Evolutionary conservation across 2,113 vertebrate species (phyloP), one percentile per base, ranked within the genome.

Genomic region (Pollachius pollachius): DNA sequence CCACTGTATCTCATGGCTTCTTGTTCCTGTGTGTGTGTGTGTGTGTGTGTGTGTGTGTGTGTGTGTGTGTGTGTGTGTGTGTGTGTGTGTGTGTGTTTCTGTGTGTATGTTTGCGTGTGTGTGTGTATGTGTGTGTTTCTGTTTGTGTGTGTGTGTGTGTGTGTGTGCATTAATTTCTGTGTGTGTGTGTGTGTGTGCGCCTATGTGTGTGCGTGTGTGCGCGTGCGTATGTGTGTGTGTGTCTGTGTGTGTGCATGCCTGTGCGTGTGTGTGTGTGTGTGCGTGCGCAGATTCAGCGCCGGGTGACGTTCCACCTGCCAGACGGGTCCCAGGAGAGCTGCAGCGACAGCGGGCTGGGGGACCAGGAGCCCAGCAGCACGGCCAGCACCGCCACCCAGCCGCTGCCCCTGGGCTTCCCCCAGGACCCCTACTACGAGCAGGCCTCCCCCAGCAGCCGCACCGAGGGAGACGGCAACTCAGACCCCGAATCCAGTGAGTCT

Each of bases 401-500:
- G 8, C 91, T 97, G 74, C 94, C 95, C 66, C 91, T 96, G 8
- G 94, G 93, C 88, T 97, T 95, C 87, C 89, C 92, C 52, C 95
- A 94, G 83, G 96, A 97, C 41, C 94, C 97, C 68, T 96, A 95
- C 90, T 97, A 94, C 5, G 95, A 98, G 81, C 95, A 95, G 81
- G 89, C 93, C 1, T 95, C 95, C 0, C 94, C 95, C 48, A 98
- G 94, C 91, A 98, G 94, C 89, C 95, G 96, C 78, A 99, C 96
- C 0, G 97, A 98, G 85, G 97, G 96, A 69, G 97, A 99, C 0
- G 96, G 97, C 67, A 98, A 99, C 91, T 99, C 97, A 3, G 97
- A 99, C 89, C 97, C 97, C 0, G 97, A 99, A 91, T 98, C 95
- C 83, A 95, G 97, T 99, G 90, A 96, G 97, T 96, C 30, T 34